Base-by-base conservation (phyloP, 2,113 vertebrate genomes). In the Nibea coibor region DNA sequence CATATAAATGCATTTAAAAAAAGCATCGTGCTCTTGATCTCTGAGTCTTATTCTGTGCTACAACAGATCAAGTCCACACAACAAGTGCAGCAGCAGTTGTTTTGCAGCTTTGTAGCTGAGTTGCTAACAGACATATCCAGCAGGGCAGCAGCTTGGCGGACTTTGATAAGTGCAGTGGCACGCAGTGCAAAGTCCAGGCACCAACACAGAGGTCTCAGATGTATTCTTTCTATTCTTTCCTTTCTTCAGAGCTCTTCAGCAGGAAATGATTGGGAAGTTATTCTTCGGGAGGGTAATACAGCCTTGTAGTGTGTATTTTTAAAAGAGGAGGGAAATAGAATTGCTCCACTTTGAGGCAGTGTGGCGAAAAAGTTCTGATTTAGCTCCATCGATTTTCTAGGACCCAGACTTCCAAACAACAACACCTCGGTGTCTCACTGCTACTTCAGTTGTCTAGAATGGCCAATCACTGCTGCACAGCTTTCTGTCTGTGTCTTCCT, bases 331-430 rank as follows among this genome's bases (percentile, higher is more conserved):
- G 76, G 66, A 83, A 83, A 81, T 68, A 83, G 81, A 90, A 89
- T 85, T 78, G 79, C 80, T 76, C 63, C 82, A 85, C 83, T 87
- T 83, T 72, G 58, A 88, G 71, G 82, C 68, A 54, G 66, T 63
- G 83, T 66, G 81, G 67, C 12, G 10, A 72, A 85, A 81, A 66
- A 61, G 70, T 88, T 89, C 67, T 63, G 85, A 82, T 91, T 91
- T 80, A 85, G 65, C 76, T 67, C 53, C 62, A 87, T 91, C n/a
- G 90, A 91, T 91, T 90, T 90, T 87, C 73, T 56, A 61, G 63
- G 79, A 69, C 69, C 53, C 69, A 58, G 68, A 68, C 80, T 87
- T 81, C 73, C 54, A 84, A 82, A 87, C 87, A 82, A 87, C 87
- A 74, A 71, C 72, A 68, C 42, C 71, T 83, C 75, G 8, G 78